Conservation (phyloP, 2,113 vertebrate genomes). For the Hepsetus odoe region DNA sequence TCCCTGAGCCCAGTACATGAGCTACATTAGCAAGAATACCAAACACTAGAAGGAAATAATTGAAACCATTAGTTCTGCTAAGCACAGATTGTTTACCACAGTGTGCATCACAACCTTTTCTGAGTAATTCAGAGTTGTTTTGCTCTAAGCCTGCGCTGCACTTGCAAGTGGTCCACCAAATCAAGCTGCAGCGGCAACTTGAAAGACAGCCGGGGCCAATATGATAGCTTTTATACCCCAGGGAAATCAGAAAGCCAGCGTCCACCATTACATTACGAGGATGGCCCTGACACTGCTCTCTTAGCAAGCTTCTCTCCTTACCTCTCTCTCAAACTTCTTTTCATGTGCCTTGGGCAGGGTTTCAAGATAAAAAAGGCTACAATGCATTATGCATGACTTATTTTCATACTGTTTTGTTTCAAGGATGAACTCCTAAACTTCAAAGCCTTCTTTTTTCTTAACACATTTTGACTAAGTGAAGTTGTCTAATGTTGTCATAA, state of each 20-base stretch:
- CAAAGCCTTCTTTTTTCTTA: constrained; percentile 50
- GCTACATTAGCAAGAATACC: neutral
- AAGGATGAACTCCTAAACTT: constrained; percentile 58
- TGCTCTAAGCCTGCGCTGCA: neutral
- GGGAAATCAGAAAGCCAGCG: constrained; percentile 62
- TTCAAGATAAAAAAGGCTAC: constrained; percentile 37
- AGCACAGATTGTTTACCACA: neutral
- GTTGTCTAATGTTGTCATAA: constrained; percentile 38
- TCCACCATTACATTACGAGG: constrained; percentile 49
- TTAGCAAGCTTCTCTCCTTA: constrained; percentile 54
- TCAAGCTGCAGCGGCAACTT: constrained; percentile 56
- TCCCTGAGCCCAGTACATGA: neutral
- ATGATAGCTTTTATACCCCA: constrained; percentile 58
- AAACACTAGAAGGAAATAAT: constrained; percentile 7
- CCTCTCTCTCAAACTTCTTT: constrained; percentile 23
- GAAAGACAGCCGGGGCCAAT: constrained; percentile 61
- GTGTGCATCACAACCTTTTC: neutral
- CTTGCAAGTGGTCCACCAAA: constrained; percentile 43
- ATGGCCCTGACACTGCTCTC: constrained; percentile 41
- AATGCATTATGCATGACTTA: constrained; percentile 64
- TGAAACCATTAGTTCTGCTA: neutral
- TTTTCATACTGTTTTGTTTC: constrained; percentile 59
- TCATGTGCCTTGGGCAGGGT: constrained; percentile 52
- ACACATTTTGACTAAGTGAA: constrained; percentile 20
- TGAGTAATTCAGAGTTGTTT: neutral